Evolutionary conservation across 2,113 vertebrate species (phyloP), one percentile per base, ranked within the genome.

Genomic region (Halichoerus grypus): DNA sequence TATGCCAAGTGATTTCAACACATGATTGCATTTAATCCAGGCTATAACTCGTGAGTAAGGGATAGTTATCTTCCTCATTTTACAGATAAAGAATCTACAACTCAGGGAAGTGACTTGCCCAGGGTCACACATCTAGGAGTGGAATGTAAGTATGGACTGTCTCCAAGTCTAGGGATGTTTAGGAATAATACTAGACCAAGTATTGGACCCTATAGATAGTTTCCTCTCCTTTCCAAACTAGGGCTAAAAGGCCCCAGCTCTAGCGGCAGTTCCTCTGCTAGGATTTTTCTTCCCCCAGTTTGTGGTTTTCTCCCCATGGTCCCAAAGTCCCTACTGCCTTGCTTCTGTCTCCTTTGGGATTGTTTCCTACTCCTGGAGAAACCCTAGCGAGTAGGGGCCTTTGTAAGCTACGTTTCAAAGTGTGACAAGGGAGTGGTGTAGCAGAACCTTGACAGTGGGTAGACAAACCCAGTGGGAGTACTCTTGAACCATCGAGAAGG

Each of bases 361-460:
- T 88, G 36, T 93, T 91, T 82, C 7, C 77, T 76, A 53, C 61
- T 92, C 33, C 55, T 91, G n/a, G 31, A 89, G 76, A 95, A 80
- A 84, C 7, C 61, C 46, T 49, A 61, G 42, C 65, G 55, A 71
- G 57, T 88, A 77, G 11, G 39, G 21, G 8, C 7, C 26, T 91
- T 88, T 94, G 55, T 95, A 87, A 88, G 81, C n/a, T 80, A 63
- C 6, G 33, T 97, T 83, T 91, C 82, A 81, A 57, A 84, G 39
- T 91, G 15, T 71, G 33, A 7, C 88, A 82, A 57, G 82, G 53
- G 9, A 83, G 59, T 86, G 31, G 4, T 55, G 22, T 33, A 79
- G 7, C 16, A 65, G 42, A 92, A 76, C 3, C 59, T 88, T 65
- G n/a, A 89, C 5, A 90, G 36, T 77, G 65, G 71, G 65, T 77